Percentiles rank a stretch among this genome's conserved stretches.
phyloP scores from a whole-genome alignment of 2,113 vertebrate species.

The Carassius gibelio region DNA sequence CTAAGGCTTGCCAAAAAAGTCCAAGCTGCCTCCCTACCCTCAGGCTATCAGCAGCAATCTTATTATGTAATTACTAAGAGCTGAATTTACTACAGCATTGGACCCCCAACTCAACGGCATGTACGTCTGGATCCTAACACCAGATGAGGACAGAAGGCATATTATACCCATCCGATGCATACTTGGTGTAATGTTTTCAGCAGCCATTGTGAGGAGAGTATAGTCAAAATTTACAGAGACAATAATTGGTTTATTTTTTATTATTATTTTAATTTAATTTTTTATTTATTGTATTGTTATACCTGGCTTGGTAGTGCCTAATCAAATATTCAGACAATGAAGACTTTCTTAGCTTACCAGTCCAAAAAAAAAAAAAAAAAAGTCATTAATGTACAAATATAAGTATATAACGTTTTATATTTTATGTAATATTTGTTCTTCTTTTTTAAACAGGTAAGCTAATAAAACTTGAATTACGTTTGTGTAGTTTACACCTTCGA shows the following conservation, averaged over 20 bases:
- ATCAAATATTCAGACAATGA: too few relatives aligned
- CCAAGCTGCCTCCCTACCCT: conserved; percentile 74
- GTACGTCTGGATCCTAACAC: neutral
- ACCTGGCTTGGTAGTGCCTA: too few relatives aligned
- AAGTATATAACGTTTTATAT: neutral
- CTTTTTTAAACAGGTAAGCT: neutral
- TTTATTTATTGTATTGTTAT: too few relatives aligned
- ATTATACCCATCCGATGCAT: too few relatives aligned
- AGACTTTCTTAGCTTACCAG: neutral
- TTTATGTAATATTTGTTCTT: neutral
- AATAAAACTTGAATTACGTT: neutral
- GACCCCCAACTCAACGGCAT: neutral
- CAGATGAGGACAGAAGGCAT: conserved; percentile 14
- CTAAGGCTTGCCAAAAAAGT: conserved; percentile 77
- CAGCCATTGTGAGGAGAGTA: neutral
- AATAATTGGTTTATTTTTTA: neutral
- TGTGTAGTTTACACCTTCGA: neutral
- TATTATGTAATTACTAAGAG: conserved; percentile 75
- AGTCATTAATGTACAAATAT: neutral
- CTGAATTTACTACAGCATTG: conserved; percentile 59
- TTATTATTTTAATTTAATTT: neutral
- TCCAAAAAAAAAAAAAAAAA: neutral
- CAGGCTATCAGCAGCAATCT: conserved; percentile 66
- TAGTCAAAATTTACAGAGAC: too few relatives aligned
- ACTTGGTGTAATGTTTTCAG: neutral